These are phyloP conservation scores for Rotaria socialis DNA, from an alignment of 2,888 invertebrate genomes.

Conservation along the genomic window DNA sequence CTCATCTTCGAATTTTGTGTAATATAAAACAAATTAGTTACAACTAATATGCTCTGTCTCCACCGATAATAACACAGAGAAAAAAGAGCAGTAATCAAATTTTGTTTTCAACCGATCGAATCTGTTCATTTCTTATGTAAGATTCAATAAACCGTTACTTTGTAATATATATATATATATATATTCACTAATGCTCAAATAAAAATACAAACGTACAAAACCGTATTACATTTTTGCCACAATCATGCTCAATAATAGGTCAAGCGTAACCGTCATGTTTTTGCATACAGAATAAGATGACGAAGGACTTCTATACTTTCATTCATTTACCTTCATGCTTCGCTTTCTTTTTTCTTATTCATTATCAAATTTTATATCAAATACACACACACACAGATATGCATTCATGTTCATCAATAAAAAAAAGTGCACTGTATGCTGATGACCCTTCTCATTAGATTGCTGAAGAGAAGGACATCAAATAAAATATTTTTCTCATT, in stretches of 20 bases:
- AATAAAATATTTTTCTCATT: not conserved
- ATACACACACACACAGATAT: not conserved
- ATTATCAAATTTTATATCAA: not conserved
- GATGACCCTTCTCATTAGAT: not conserved
- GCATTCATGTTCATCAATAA: not conserved
- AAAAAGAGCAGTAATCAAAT: no score
- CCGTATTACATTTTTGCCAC: not conserved
- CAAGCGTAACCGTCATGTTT: slow-evolving; percentile 1
- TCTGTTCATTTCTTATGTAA: not conserved
- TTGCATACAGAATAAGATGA: not conserved
- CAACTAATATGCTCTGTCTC: no score
- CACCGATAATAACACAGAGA: no score
- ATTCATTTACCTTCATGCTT: slow-evolving; percentile 16
- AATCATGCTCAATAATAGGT: not conserved
- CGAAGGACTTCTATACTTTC: not conserved
- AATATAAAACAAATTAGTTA: no score
- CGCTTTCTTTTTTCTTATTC: not conserved
- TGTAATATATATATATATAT: no score
- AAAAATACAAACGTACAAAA: not conserved
- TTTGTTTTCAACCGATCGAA: not conserved
- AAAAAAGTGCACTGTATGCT: not conserved
- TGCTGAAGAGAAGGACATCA: not conserved
- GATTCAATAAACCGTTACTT: not conserved
- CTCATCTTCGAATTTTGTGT: no score
- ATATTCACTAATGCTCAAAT: not conserved